Base-by-base conservation (phyloP, 1,140 invertebrate genomes). In the Pemphigus obesinymphae region DNA sequence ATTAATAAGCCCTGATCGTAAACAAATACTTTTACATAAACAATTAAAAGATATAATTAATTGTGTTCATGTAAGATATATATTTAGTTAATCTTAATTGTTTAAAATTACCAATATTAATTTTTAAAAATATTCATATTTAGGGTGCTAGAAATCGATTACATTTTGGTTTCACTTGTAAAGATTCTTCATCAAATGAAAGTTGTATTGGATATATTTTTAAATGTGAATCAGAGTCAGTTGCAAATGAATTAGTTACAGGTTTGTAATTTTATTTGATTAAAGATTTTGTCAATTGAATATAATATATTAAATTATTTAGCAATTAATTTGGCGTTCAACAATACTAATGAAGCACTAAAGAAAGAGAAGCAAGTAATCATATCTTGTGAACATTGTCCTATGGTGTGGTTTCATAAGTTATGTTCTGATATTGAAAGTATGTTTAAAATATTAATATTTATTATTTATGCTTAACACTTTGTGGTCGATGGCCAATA, bases 81-180 rank as follows among this genome's bases (percentile, higher is more conserved):
- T 11, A 40, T 72, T 26, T 23, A 23, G 13, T 20, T 17, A 31
- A n/a, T n/a, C n/a, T n/a, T n/a, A n/a, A n/a, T n/a, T n/a, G 0
- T 82, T 37, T 26, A 10, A 43, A 48, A 37, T 43, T 17, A n/a
- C 4, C 17, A 43, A 45, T 45, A 45, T 45, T 11, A 45, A 2
- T 45, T 45, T 10, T 66, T 81, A 48, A 66, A 81, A 26, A 66
- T 81, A 45, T 29, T 63, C 10, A 34, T 10, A 63, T 87, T 61
- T 85, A 94, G 89, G 97, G 97, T 0, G 87, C 93, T 8, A 89
- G 90, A 82, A 91, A 93, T 85, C 88, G 90, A 31, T 95, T 97
- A 82, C 94, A 97, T 85, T 98, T 98, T 88, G 96, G 96, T 1
- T 96, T 99, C 85, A 96, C 97, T 53, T 96, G 94, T 83, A 95